Evolutionary conservation across 2,888 invertebrate genomes (phyloP), one percentile per base, ranked within the genome.

Genomic region (Diogma glabrata): DNA sequence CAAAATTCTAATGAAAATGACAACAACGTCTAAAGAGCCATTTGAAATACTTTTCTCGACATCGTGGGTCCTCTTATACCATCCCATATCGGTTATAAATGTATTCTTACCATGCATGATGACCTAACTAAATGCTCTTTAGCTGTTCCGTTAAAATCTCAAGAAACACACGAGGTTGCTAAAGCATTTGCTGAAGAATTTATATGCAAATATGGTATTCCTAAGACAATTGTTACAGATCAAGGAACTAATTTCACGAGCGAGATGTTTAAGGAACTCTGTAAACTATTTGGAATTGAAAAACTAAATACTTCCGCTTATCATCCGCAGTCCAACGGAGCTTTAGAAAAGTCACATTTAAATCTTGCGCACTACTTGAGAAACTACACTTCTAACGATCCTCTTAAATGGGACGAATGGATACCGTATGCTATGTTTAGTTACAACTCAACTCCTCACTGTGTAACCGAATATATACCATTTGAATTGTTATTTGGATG

Each of bases 121-220:
- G 62, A 64, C 51, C 50, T 64, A 7, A 61, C 63, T 0, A 65
- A 66, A 60, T 67, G 57, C 54, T 59, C 60, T 8, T 55, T 58
- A 51, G 63, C 63, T 10, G 56, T 54, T 36, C 51, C 63, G 0
- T 54, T 67, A 6, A 58, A 57, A 7, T 62, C 64, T 57, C 61
- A 51, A 14, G 50, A 63, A 56, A 58, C 66, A n/a, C 20, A 38
- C 17, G 64, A 62, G 0, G 57, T 65, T 7, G 63, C 64, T 38
- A 3, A 38, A 38, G 16, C 9, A 16, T 38, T 14, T 38, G 38
- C 9, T 16, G 17, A 16, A 8, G 9, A 16, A 12, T 43, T 3
- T 40, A 4, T 40, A 16, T 40, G 40, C 19, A 40, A 7, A 17
- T 40, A 17, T 40, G 17, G 40, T 17, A 17, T 3, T 17, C 2